phyloP scores from a whole-genome alignment of 2,888 invertebrate genomes.

The Mesorhabditis sp. region DNA sequence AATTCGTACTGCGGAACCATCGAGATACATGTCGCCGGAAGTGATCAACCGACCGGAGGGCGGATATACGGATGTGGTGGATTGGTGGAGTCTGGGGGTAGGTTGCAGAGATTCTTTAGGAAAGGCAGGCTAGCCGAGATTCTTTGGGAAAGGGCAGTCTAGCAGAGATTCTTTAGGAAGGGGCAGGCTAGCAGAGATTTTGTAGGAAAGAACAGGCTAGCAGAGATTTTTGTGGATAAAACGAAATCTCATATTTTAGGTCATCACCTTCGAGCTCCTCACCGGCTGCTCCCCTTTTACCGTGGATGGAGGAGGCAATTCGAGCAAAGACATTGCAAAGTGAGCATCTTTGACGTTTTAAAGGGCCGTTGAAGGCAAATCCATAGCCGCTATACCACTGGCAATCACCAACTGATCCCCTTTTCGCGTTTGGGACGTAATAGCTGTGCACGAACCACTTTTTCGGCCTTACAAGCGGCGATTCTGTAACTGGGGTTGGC shows the following conservation, averaged over 20 bases:
- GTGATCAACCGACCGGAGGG: conserved; percentile 43
- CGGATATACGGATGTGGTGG: conserved; percentile 69
- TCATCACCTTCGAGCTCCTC: conserved; percentile 87
- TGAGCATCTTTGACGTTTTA: conserved; percentile 41
- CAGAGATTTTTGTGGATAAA: too few relatives aligned
- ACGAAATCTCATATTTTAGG: neutral
- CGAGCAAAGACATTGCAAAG: conserved; percentile 87
- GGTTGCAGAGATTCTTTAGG: neutral
- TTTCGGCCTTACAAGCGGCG: too few relatives aligned
- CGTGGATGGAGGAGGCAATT: conserved; percentile 86
- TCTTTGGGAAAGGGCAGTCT: too few relatives aligned
- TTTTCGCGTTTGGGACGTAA: too few relatives aligned
- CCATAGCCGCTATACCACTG: too few relatives aligned
- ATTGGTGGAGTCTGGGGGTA: conserved; percentile 93
- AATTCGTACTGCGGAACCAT: conserved; percentile 97
- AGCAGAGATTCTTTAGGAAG: too few relatives aligned
- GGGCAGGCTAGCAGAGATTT: too few relatives aligned
- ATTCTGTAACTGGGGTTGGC: too few relatives aligned
- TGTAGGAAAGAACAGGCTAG: too few relatives aligned
- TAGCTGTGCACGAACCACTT: too few relatives aligned
- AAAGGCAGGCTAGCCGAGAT: too few relatives aligned
- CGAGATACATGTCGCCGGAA: conserved; percentile 64
- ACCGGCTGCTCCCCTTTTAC: conserved; percentile 97
- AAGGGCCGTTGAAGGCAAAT: conserved; percentile 11
- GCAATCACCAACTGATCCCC: too few relatives aligned